A percentile compares a stretch with the other conserved stretches of the same genome.
phyloP scores from a whole-genome alignment of 2,888 invertebrate species.

The Ennomos erosarius region DNA sequence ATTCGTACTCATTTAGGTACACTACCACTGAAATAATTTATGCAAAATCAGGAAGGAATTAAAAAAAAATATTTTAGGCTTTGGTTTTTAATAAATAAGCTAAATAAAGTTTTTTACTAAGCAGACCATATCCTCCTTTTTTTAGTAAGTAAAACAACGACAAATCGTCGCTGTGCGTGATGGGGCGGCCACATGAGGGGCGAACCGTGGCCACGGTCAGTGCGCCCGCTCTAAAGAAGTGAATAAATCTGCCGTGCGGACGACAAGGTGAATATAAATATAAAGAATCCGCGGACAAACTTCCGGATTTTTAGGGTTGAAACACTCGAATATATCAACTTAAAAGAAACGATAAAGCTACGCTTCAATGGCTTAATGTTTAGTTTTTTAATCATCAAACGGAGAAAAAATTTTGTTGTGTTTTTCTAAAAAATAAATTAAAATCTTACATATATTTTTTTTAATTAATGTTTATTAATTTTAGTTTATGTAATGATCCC shows the following conservation, averaged over 20 bases:
- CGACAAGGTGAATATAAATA: slow-evolving; percentile 85
- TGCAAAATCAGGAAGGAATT: too few species aligned
- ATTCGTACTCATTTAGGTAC: too few species aligned
- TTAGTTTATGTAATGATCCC: too few species aligned
- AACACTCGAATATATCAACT: slow-evolving; percentile 5
- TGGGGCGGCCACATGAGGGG: slow-evolving; percentile 56
- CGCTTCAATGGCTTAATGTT: background rate
- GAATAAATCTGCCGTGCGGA: slow-evolving; percentile 81
- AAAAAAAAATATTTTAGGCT: too few species aligned
- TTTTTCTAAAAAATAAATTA: background rate
- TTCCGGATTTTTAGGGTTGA: slow-evolving; percentile 74
- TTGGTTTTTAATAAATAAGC: too few species aligned
- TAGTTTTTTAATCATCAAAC: background rate
- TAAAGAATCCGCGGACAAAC: slow-evolving; percentile 83
- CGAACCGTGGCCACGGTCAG: slow-evolving; percentile 73
- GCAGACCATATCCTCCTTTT: background rate
- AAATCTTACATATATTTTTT: slow-evolving; percentile 23
- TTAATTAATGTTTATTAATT: too few species aligned
- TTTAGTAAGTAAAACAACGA: background rate
- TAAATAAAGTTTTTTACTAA: too few species aligned
- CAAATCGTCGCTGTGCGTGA: slow-evolving; percentile 49
- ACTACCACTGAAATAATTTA: too few species aligned
- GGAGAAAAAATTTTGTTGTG: too few species aligned
- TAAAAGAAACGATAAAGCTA: slow-evolving; percentile 1
- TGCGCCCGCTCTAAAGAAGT: slow-evolving; percentile 82